These are phyloP conservation scores for Drosophila ananassae DNA, from an alignment of 1,140 invertebrate species.

Conservation along the genomic window DNA sequence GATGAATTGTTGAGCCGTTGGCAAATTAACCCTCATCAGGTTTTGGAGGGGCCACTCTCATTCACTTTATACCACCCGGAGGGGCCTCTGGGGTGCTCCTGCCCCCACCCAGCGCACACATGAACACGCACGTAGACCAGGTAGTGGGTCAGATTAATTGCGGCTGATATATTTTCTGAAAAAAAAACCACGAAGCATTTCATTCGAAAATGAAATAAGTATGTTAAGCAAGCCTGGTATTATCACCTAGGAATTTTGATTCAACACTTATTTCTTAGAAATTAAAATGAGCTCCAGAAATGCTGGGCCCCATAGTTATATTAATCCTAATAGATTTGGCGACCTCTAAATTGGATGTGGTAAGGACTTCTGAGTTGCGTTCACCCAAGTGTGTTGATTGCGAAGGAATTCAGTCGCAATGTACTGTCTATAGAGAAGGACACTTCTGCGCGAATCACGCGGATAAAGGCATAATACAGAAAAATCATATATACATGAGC, in stretches of 20 bases:
- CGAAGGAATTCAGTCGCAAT: not conserved
- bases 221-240: not conserved
- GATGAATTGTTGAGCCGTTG: conserved; percentile 60
- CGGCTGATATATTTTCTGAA: conserved; percentile 18
- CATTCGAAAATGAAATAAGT: not conserved
- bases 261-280: not conserved
- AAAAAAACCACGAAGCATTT: not conserved
- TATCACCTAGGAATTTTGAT: not conserved
- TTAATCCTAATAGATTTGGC: not conserved
- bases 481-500: not conserved
- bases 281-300: not conserved
- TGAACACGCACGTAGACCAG: conserved; percentile 39
- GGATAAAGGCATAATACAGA: not conserved
- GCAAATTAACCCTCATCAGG: conserved; percentile 71
- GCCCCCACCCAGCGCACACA: conserved; percentile 33
- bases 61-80: conserved; percentile 3
- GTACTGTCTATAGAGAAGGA: not conserved
- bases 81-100: not conserved
- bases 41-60: conserved; percentile 14
- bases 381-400: not conserved
- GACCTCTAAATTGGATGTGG: not conserved
- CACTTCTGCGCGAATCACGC: not conserved
- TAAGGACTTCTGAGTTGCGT: not conserved
- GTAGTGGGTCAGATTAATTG: conserved; percentile 35
- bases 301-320: not conserved